Evolutionary conservation across 2,888 invertebrate species (phyloP).

Genomic region (Drosophila siamana): DNA sequence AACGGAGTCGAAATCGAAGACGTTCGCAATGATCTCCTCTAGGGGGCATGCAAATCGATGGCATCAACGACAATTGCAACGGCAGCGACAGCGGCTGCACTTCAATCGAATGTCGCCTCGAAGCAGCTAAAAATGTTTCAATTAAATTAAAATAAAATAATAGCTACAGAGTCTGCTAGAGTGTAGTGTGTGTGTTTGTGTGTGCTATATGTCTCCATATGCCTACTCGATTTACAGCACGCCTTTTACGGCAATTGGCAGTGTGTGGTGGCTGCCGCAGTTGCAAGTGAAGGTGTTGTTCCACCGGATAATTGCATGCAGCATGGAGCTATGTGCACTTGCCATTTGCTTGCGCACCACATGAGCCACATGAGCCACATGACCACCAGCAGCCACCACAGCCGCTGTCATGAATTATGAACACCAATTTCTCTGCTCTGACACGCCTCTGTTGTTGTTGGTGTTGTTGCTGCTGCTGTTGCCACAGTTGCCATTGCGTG

Average conservation of each 20-base stretch:
- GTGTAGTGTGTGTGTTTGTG: background rate
- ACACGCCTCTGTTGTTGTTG: background rate
- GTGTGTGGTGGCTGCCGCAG: constrained; percentile 39
- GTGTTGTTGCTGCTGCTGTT: constrained; percentile 3
- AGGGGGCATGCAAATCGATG: constrained; percentile 74
- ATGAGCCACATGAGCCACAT: constrained; percentile 36
- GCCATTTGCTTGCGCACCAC: constrained; percentile 36
- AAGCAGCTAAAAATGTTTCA: constrained; percentile 77
- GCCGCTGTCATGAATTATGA: constrained; percentile 64
- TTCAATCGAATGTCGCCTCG: constrained; percentile 72
- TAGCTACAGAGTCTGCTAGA: constrained; percentile 18
- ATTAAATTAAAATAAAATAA: constrained; percentile 72
- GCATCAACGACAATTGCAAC: constrained; percentile 40
- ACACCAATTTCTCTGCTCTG: constrained; percentile 58
- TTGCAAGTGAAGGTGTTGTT: constrained; percentile 52
- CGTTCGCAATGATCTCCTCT: constrained; percentile 1
- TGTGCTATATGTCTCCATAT: constrained; percentile 10
- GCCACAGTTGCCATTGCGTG: constrained; percentile 49
- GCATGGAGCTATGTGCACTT: constrained; percentile 39
- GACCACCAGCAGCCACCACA: constrained; percentile 42
- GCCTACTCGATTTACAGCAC: constrained; percentile 65
- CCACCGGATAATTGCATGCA: constrained; percentile 69
- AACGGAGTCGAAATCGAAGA: constrained; percentile 18
- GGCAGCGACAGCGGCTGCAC: constrained; percentile 51
- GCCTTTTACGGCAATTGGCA: constrained; percentile 68